A percentile compares a stretch with the other conserved stretches of the same genome.
Evolutionary conservation across 2,888 invertebrate species (phyloP).

Genomic region (Lasioglossum leucozonium): DNA sequence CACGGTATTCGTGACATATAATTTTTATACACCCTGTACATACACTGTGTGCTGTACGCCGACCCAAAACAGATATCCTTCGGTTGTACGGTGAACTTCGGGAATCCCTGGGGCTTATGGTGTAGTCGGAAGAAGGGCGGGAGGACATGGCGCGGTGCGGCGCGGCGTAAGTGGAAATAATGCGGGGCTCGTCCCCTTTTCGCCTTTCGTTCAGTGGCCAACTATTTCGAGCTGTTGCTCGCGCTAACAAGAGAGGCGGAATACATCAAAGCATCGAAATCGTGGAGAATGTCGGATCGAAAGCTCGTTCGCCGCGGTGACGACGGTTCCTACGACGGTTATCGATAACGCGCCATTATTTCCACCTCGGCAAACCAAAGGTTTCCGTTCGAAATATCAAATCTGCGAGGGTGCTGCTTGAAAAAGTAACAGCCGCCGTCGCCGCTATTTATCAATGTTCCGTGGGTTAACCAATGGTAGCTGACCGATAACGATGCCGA

Average conservation of each 20-base stretch:
- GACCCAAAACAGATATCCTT: background rate
- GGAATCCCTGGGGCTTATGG: background rate
- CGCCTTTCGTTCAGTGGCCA: conserved; percentile 37
- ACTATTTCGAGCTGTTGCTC: conserved; percentile 47
- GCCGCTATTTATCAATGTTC: conserved; percentile 5
- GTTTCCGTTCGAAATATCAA: conserved; percentile 46
- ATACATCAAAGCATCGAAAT: conserved; percentile 60
- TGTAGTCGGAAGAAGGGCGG: conserved; percentile 4
- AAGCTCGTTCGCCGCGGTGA: conserved; percentile 25
- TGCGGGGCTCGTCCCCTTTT: conserved; percentile 33
- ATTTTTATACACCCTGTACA: too few species aligned
- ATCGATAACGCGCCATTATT: conserved; percentile 60
- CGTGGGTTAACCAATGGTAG: background rate
- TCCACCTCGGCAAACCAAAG: conserved; percentile 37
- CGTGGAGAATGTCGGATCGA: conserved; percentile 48
- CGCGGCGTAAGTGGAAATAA: conserved; percentile 50
- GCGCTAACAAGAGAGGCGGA: conserved; percentile 61
- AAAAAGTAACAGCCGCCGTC: background rate
- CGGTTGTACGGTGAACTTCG: background rate
- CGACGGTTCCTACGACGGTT: conserved; percentile 25
- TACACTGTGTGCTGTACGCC: background rate
- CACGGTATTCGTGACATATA: too few species aligned
- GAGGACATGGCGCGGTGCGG: background rate
- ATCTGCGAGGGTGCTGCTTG: conserved; percentile 24
- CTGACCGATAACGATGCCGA: background rate